These are phyloP conservation scores for Clitarchus hookeri DNA, from an alignment of 2,888 invertebrate species.

Conservation along the genomic window DNA sequence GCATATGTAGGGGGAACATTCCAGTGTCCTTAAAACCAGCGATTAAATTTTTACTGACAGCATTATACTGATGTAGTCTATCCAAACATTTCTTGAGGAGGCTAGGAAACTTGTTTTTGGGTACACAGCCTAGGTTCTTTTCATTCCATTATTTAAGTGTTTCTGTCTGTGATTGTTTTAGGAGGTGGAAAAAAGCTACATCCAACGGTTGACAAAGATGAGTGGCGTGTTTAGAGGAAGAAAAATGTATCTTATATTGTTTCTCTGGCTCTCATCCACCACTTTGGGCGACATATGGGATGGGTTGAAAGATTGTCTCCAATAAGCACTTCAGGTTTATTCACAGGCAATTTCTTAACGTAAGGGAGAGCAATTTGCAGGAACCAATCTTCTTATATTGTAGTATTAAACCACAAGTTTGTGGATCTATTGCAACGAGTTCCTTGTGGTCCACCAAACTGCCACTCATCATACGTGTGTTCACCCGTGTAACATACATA, in stretches of 20 bases:
- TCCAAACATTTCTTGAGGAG: too few species aligned
- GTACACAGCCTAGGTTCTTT: too few species aligned
- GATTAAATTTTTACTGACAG: background rate
- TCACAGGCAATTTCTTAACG: background rate
- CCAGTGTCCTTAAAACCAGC: background rate
- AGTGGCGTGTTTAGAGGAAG: conserved; percentile 23
- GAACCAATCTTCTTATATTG: background rate
- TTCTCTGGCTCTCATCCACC: background rate
- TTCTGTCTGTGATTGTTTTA: too few species aligned
- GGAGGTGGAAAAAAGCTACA: background rate
- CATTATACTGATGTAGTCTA: background rate
- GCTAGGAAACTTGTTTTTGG: too few species aligned
- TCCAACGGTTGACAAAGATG: conserved; percentile 29
- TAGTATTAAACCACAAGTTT: background rate
- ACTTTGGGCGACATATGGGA: background rate
- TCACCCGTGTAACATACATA: background rate
- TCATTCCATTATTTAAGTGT: too few species aligned
- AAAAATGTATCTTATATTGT: conserved; percentile 2
- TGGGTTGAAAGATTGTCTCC: conserved; percentile 15
- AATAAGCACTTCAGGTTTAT: background rate
- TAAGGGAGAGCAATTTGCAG: background rate
- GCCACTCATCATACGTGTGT: background rate
- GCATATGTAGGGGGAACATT: background rate
- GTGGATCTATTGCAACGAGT: background rate
- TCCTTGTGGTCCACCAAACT: background rate